phyloP scores from a whole-genome alignment of 2,888 invertebrate genomes.

The Sarcophaga subvicina region DNA sequence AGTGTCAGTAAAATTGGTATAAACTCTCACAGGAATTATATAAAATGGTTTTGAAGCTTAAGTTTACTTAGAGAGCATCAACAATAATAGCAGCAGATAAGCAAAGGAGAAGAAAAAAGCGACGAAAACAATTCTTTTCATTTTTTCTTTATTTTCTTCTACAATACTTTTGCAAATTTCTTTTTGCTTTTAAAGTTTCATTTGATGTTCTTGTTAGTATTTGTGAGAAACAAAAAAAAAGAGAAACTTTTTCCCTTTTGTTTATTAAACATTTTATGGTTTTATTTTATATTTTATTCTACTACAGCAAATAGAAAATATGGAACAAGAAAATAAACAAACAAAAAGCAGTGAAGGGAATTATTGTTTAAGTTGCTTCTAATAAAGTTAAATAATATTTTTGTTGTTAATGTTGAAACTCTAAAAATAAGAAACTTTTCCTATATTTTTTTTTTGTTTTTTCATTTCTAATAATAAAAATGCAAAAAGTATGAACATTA shows the following conservation, averaged over 20 bases:
- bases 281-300: too few species aligned
- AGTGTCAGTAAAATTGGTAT: constrained; percentile 27
- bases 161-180: too few species aligned
- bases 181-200: too few species aligned
- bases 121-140: too few species aligned
- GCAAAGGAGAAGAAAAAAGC: too few species aligned
- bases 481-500: constrained; percentile 1
- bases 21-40: constrained; percentile 51
- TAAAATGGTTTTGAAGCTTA: constrained; percentile 49
- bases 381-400: constrained; percentile 52
- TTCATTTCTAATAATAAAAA: constrained; percentile 5
- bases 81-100: constrained; percentile 12
- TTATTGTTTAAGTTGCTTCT: constrained; percentile 41
- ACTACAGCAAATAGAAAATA: neutral
- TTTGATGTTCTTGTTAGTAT: too few species aligned
- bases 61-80: constrained; percentile 30
- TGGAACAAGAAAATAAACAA: too few species aligned
- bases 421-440: constrained; percentile 1
- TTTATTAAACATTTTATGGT: constrained; percentile 54
- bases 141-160: too few species aligned
- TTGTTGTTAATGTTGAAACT: constrained; percentile 48
- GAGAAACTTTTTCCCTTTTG: constrained; percentile 27
- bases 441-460: too few species aligned
- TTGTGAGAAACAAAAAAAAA: too few species aligned
- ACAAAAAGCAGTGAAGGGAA: neutral